A percentile compares a stretch with the other conserved stretches of the same genome.
These are phyloP conservation scores for Oxyura jamaicensis DNA, from an alignment of 2,113 vertebrate species.

Conservation along the genomic window DNA sequence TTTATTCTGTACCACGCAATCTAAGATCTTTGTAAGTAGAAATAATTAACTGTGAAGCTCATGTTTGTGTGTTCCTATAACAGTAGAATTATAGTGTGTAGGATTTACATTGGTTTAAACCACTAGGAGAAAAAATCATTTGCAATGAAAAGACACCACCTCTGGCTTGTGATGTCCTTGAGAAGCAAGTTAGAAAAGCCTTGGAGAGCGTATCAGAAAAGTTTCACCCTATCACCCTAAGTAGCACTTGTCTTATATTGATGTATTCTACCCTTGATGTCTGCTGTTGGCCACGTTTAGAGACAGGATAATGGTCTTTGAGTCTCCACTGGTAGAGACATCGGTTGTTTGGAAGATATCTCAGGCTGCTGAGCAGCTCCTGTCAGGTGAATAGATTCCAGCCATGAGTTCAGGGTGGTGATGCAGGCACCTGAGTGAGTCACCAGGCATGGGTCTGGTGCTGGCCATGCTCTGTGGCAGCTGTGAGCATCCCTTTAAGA, in stretches of 20 bases:
- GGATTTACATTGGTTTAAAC: neutral
- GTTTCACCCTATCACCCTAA: neutral
- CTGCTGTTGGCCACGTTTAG: neutral
- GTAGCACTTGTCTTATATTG: neutral
- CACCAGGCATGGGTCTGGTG: neutral
- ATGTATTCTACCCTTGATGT: neutral
- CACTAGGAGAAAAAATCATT: neutral
- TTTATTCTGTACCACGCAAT: no score
- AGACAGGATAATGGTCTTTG: neutral
- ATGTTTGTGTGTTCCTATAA: neutral
- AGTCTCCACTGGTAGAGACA: neutral
- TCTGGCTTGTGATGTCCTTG: neutral
- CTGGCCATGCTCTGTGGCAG: neutral
- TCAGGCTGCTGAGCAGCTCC: neutral
- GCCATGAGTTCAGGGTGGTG: neutral
- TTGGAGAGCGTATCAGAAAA: neutral
- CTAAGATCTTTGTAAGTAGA: no score
- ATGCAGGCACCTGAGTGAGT: neutral
- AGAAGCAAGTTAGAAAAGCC: neutral
- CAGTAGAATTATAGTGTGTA: neutral
- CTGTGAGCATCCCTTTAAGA: neutral
- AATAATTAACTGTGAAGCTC: neutral
- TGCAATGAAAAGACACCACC: neutral
- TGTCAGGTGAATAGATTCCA: neutral
- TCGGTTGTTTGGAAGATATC: neutral